A percentile compares a stretch with the other conserved stretches of the same genome.
phyloP scores from a whole-genome alignment of 2,113 vertebrate species.

The Cynocephalus volans region DNA sequence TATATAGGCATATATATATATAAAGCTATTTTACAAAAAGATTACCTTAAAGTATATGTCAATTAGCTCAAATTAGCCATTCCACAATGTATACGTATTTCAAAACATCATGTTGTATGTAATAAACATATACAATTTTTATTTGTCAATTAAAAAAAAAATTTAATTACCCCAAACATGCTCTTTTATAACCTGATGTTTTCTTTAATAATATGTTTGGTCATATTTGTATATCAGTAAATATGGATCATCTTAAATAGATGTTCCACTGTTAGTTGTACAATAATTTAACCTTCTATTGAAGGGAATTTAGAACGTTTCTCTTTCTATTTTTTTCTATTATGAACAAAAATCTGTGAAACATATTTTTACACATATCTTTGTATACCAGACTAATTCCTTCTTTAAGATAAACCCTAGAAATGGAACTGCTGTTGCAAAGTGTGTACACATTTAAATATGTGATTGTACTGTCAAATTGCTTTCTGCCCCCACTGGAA shows the following conservation, averaged over 20 bases:
- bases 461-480: not conserved
- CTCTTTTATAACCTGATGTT: not conserved
- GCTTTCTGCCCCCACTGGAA: not conserved
- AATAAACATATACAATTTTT: not conserved
- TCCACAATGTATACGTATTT: not conserved
- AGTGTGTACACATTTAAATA: not conserved
- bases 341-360: constrained; percentile 35
- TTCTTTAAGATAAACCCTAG: constrained; percentile 1
- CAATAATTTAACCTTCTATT: not conserved
- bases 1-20: not conserved
- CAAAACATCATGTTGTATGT: not conserved
- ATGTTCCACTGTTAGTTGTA: not conserved
- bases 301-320: not conserved
- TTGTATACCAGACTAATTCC: not conserved
- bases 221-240: not conserved
- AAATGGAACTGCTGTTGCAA: not conserved
- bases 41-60: not conserved
- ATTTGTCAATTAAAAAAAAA: not conserved
- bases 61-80: not conserved
- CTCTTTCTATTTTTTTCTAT: not conserved
- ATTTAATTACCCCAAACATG: not conserved
- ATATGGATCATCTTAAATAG: not conserved
- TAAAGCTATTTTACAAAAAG: not conserved
- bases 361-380: not conserved
- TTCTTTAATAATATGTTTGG: not conserved